These are phyloP conservation scores for Acanthopagrus latus DNA, from an alignment of 2,797 vertebrate species.

Conservation along the genomic window DNA sequence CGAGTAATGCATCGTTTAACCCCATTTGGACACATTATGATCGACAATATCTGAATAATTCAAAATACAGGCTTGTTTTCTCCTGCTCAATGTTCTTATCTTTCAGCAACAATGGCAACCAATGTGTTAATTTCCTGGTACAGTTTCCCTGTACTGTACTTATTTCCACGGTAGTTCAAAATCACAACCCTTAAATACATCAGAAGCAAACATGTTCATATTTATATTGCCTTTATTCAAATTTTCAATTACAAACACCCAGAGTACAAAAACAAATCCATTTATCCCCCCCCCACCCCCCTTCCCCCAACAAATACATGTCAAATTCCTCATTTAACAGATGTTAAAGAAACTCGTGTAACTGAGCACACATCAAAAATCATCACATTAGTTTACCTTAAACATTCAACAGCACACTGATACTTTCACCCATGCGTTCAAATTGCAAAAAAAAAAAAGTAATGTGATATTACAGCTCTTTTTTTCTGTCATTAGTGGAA, in stretches of 20 bases:
- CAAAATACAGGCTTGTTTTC: neutral
- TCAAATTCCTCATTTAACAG: constrained; percentile 75
- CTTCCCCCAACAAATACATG: constrained; percentile 46
- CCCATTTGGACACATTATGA: no score
- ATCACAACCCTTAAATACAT: neutral
- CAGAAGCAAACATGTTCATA: constrained; percentile 2
- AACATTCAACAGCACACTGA: constrained; percentile 74
- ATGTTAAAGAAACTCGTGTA: constrained; percentile 73
- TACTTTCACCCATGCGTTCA: constrained; percentile 72
- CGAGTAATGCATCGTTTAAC: accelerated
- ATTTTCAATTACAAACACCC: constrained; percentile 82
- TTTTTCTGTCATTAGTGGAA: constrained; percentile 51
- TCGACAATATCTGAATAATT: neutral
- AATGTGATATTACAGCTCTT: constrained; percentile 48
- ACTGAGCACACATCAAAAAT: constrained; percentile 71
- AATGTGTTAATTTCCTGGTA: neutral
- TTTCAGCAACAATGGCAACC: neutral
- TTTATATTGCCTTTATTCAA: constrained; percentile 83
- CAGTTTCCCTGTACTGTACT: neutral
- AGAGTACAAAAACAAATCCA: constrained; percentile 74
- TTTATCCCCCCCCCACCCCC: constrained; percentile 19
- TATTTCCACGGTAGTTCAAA: neutral
- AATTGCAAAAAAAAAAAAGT: constrained; percentile 47
- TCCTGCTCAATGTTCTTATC: neutral
- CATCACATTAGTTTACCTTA: constrained; percentile 71